A percentile compares a stretch with the other conserved stretches of the same genome.
Conservation (phyloP, 2,797 vertebrate species). For the Rhinatrema bivittatum region DNA sequence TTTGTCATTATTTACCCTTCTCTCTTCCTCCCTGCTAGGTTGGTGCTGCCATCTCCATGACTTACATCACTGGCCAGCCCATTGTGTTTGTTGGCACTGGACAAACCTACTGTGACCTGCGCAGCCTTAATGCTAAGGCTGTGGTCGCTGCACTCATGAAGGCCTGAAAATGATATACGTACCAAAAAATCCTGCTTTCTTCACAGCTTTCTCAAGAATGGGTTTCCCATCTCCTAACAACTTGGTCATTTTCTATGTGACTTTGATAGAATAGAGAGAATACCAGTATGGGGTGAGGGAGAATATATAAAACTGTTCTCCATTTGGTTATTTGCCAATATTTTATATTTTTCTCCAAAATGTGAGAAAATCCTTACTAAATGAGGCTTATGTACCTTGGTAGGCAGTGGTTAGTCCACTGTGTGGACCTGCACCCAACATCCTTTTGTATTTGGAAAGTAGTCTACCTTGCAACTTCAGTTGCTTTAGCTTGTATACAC, state of each 20-base stretch:
- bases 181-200: conserved; percentile 44
- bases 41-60: conserved; percentile 97
- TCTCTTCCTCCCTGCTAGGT: conserved; percentile 59
- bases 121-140: conserved; percentile 91
- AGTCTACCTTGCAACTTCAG: too few relatives aligned
- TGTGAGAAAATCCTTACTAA: too few relatives aligned
- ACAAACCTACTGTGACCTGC: conserved; percentile 96
- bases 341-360: too few relatives aligned
- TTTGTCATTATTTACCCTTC: neutral
- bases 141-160: conserved; percentile 97
- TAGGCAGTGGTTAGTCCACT: too few relatives aligned
- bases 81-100: conserved; percentile 96
- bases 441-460: too few relatives aligned
- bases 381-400: too few relatives aligned
- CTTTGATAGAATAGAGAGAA: conserved; percentile 12
- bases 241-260: conserved; percentile 30
- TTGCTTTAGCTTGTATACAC: too few relatives aligned
- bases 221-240: conserved; percentile 39
- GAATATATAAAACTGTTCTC: too few relatives aligned
- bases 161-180: conserved; percentile 56
- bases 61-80: conserved; percentile 97
- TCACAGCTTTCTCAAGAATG: conserved; percentile 33
- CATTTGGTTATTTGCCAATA: too few relatives aligned
- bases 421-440: too few relatives aligned
- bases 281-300: too few relatives aligned